Percentiles rank a stretch among this genome's conserved stretches.
Evolutionary conservation across 2,113 vertebrate genomes (phyloP).

Genomic region (Antennarius striatus): DNA sequence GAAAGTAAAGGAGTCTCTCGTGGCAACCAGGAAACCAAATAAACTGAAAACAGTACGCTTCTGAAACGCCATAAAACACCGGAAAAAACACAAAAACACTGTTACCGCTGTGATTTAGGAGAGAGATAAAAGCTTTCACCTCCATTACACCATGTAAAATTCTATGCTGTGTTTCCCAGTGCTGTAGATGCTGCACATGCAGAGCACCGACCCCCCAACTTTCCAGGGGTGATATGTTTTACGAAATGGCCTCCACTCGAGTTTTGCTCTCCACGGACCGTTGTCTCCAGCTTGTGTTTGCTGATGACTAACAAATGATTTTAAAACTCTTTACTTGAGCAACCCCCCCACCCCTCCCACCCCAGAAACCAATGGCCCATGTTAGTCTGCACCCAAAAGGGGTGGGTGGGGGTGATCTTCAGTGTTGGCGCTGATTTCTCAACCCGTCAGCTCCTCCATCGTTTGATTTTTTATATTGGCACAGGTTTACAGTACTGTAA

Average conservation of each 20-base stretch:
- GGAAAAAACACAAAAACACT: constrained; percentile 7
- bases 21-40: too few species aligned
- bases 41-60: constrained; percentile 23
- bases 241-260: constrained; percentile 24
- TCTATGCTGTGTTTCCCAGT: constrained; percentile 45
- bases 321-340: constrained; percentile 56
- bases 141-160: constrained; percentile 53
- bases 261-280: constrained; percentile 27
- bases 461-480: constrained; percentile 6
- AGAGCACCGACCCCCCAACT: constrained; percentile 2
- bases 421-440: constrained; percentile 25
- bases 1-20: constrained; percentile 3
- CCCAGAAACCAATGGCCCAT: constrained; percentile 45
- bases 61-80: constrained; percentile 28
- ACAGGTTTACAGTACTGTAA: not conserved
- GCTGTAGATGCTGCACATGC: constrained; percentile 23
- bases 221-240: constrained; percentile 27
- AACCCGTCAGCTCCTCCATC: not conserved
- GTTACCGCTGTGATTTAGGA: constrained; percentile 52
- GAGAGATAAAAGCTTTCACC: constrained; percentile 54
- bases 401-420: constrained; percentile 15
- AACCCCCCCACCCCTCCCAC: constrained; percentile 6
- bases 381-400: constrained; percentile 29
- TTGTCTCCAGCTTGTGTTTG: constrained; percentile 24
- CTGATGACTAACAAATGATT: constrained; percentile 59